Conservation (phyloP, 2,888 invertebrate genomes). For the Calameuta pallipes region DNA sequence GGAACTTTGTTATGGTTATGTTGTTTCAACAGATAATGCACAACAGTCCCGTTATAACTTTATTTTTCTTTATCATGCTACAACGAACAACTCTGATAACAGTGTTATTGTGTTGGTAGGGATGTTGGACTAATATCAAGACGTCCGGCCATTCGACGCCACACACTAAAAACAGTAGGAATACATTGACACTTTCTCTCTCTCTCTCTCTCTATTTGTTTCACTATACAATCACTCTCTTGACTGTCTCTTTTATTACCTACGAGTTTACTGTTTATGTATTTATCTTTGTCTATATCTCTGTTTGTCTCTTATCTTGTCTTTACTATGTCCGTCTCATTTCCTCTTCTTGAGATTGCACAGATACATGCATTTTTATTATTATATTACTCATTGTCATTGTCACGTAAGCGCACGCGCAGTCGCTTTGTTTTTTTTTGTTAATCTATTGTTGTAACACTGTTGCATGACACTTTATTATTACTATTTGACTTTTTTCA, state of each 20-base stretch:
- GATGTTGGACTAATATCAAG: constrained; percentile 59
- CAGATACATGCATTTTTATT: not conserved
- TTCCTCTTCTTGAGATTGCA: not conserved
- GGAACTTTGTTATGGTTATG: not conserved
- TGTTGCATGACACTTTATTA: not conserved
- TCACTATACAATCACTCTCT: not conserved
- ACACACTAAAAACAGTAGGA: constrained; percentile 65
- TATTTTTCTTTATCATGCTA: not conserved
- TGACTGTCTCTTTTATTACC: not conserved
- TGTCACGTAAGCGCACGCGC: not conserved
- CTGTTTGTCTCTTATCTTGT: not conserved
- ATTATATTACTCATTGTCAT: not conserved
- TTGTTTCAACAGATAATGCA: not conserved
- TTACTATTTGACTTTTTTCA: not conserved
- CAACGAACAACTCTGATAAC: constrained; percentile 40
- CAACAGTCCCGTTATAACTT: not conserved
- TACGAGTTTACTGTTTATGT: not conserved
- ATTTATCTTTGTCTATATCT: not conserved
- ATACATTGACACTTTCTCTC: constrained; percentile 53
- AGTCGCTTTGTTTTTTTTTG: not conserved
- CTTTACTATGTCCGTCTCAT: not conserved
- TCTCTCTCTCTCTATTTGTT: not conserved
- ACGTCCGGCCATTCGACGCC: constrained; percentile 62
- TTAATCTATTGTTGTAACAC: not conserved
- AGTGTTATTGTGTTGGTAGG: constrained; percentile 63